These are phyloP conservation scores for Conus canariensis DNA, from an alignment of 2,888 invertebrate genomes.

Conservation along the genomic window DNA sequence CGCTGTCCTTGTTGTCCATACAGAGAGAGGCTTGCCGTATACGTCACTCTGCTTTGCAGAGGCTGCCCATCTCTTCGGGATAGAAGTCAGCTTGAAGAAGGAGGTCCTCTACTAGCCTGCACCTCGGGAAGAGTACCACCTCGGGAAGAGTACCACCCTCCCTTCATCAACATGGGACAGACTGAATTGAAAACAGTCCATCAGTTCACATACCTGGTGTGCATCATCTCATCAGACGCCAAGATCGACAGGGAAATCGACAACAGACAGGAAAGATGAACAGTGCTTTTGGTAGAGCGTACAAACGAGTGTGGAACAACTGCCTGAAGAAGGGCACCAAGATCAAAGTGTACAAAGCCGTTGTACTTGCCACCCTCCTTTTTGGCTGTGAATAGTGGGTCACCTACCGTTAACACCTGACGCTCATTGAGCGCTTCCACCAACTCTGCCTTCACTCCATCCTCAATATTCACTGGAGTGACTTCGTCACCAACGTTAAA, in stretches of 20 bases:
- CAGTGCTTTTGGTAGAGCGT: neutral
- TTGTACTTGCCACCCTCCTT: neutral
- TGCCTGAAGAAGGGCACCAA: neutral
- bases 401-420: neutral
- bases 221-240: too few species aligned
- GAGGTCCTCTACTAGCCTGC: neutral
- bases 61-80: neutral
- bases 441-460: neutral
- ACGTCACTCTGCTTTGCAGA: neutral
- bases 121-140: too few species aligned
- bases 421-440: neutral
- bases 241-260: conserved; percentile 2
- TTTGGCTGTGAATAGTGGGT: conserved; percentile 27
- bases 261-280: neutral
- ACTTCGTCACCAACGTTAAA: neutral
- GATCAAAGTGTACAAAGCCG: conserved; percentile 7
- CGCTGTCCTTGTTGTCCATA: too few species aligned
- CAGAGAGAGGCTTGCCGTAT: too few species aligned
- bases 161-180: too few species aligned
- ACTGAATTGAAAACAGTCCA: neutral
- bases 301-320: conserved; percentile 26
- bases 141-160: too few species aligned
- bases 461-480: neutral
- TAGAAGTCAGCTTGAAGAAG: conserved; percentile 13
- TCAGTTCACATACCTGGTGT: too few species aligned